Base-by-base conservation (phyloP, 2,113 vertebrate genomes). In the Polyodon spathula region DNA sequence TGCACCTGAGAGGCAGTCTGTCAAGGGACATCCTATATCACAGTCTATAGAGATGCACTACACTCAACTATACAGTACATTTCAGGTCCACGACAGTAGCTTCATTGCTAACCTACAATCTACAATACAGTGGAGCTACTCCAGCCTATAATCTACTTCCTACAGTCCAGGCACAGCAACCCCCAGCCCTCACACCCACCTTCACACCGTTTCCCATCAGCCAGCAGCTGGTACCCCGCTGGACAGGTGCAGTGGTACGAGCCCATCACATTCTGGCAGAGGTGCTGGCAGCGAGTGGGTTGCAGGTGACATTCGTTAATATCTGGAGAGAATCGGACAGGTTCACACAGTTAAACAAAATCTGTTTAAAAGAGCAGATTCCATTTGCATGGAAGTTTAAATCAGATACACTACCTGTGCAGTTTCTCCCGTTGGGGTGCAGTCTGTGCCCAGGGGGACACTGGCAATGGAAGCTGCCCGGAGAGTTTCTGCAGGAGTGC, bases 281-380 rank as follows among this genome's bases (percentile, higher is more conserved):
- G 40, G 15, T 58, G 9, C 61, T 59, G 39, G 14, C 68, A 70
- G 27, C 65, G 46, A 8, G 64, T 66, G 27, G 54, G 40, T 37
- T 70, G 60, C 42, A 46, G 56, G 15, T 60, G 37, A 44, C 68
- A 70, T 41, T 70, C 68, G 61, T 70, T 61, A 37, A 70, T 53
- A 58, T 70, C 68, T 70, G 39, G n/a, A 55, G 40, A 4, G 17
- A 66, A 27, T 53, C 55, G 8, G 11, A 6, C 56, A 50, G 38
- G 37, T 4, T 1, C 1, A 8, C 4, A 52, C 5, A 15, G 50
- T 12, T 52, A n/a, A 37, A 56, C 6, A 43, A 10, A 6, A 43
- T 6, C 6, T 43, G 42, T 43, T 43, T 10, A 43, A 6, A 43
- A 43, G 42, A 43, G 42, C 42, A 6, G 42, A n/a, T n/a, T n/a